These are phyloP conservation scores for Ciconia nigra DNA, from an alignment of 2,797 vertebrate species.

Conservation along the genomic window DNA sequence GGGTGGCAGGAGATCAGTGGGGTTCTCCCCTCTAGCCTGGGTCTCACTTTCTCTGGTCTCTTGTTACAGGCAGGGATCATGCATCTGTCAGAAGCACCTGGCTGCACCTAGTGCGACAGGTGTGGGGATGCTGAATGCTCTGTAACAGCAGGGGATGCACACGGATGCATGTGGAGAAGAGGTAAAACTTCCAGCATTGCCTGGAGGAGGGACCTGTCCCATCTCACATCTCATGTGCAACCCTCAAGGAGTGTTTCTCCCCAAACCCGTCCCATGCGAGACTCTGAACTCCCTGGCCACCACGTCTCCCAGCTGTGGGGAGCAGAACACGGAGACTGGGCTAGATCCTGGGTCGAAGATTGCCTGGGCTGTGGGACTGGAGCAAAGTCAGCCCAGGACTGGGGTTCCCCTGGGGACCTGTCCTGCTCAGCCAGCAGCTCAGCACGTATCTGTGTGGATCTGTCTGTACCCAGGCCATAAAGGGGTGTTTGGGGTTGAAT, in stretches of 20 bases:
- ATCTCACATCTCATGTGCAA: background rate
- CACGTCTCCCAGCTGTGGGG: rapidly evolving
- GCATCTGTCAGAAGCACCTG: background rate
- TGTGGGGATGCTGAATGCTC: rapidly evolving
- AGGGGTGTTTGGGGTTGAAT: background rate
- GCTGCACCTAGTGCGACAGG: background rate
- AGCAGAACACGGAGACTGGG: rapidly evolving
- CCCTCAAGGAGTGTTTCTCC: background rate
- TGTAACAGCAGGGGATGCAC: background rate
- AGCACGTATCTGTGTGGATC: rapidly evolving
- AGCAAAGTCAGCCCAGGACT: background rate
- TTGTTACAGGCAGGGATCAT: background rate
- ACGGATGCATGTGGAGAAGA: background rate
- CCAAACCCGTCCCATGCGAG: rapidly evolving
- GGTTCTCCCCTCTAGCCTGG: background rate
- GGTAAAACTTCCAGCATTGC: background rate
- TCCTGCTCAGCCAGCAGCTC: background rate
- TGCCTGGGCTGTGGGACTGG: background rate
- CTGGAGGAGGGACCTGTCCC: background rate
- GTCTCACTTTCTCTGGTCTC: background rate
- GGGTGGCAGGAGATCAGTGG: background rate
- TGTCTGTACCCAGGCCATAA: background rate
- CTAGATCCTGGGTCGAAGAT: background rate
- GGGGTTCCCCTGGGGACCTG: background rate
- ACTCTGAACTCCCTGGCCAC: background rate